A percentile compares a stretch with the other conserved stretches of the same genome.
These are phyloP conservation scores for Motacilla tschutschensis DNA, from an alignment of 2,113 vertebrate genomes.

Conservation along the genomic window DNA sequence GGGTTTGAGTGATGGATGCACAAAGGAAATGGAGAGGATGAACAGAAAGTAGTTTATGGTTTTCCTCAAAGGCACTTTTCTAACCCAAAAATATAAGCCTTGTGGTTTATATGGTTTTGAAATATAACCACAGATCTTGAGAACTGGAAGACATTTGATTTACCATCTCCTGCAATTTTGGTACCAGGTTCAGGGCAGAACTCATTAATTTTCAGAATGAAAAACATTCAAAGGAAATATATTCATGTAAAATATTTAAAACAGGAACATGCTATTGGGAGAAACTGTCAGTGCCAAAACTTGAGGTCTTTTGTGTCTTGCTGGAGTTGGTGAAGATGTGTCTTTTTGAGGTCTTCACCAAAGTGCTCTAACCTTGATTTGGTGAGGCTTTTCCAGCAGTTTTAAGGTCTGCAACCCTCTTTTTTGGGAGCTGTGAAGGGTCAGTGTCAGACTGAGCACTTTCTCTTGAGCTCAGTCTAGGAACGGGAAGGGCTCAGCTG, in stretches of 20 bases:
- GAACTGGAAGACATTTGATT: conserved; percentile 30
- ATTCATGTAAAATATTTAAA: background rate
- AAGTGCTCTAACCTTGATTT: background rate
- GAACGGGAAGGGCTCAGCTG: background rate
- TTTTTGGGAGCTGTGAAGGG: background rate
- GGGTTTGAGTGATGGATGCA: background rate
- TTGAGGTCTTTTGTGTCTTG: background rate
- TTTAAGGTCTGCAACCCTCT: background rate
- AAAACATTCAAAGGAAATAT: background rate
- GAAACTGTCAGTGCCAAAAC: background rate
- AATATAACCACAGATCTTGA: conserved; percentile 36
- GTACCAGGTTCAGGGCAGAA: background rate
- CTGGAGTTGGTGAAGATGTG: background rate
- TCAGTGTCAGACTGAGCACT: background rate
- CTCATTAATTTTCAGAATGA: background rate
- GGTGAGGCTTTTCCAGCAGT: background rate
- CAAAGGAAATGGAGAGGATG: conserved; percentile 8
- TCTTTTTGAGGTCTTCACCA: background rate
- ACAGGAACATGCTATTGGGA: background rate
- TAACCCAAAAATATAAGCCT: conserved; percentile 29
- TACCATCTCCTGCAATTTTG: conserved; percentile 18
- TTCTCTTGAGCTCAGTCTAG: background rate
- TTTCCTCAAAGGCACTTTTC: conserved; percentile 45
- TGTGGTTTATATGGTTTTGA: conserved; percentile 59
- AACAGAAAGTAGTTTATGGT: conserved; percentile 23